Evolutionary conservation across 2,797 vertebrate species (phyloP).

Genomic region (Labeo calbasu): DNA sequence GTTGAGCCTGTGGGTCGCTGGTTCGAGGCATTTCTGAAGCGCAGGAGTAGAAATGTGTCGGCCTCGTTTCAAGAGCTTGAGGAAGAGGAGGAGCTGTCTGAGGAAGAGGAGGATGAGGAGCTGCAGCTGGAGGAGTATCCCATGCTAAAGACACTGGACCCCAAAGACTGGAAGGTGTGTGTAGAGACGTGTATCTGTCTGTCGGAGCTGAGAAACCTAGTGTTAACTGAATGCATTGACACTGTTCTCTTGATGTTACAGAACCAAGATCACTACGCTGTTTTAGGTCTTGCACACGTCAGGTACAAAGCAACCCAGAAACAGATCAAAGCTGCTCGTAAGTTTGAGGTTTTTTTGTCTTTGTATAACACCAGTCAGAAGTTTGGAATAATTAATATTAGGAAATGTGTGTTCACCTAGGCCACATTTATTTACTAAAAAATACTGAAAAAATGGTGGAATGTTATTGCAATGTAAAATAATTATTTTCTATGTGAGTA

Average conservation of each 20-base stretch:
- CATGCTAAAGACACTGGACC: conserved; percentile 94
- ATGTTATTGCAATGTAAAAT: not conserved
- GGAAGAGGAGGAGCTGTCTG: conserved; percentile 92
- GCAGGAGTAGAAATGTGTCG: conserved; percentile 91
- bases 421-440: not conserved
- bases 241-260: conserved; percentile 62
- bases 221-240: not conserved
- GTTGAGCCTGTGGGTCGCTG: conserved; percentile 97
- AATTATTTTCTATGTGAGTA: not conserved
- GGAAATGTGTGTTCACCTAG: too few relatives aligned
- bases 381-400: too few relatives aligned
- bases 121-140: conserved; percentile 92
- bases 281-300: conserved; percentile 88
- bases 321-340: conserved; percentile 98
- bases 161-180: conserved; percentile 98
- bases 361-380: not conserved
- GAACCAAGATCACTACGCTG: conserved; percentile 98
- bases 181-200: not conserved
- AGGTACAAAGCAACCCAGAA: conserved; percentile 96
- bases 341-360: conserved; percentile 72
- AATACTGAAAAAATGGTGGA: not conserved
- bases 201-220: not conserved
- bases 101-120: conserved; percentile 96
- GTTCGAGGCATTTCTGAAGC: conserved; percentile 96
- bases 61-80: conserved; percentile 96